Conservation (phyloP, 2,113 vertebrate genomes). For the Nesoenas mayeri region DNA sequence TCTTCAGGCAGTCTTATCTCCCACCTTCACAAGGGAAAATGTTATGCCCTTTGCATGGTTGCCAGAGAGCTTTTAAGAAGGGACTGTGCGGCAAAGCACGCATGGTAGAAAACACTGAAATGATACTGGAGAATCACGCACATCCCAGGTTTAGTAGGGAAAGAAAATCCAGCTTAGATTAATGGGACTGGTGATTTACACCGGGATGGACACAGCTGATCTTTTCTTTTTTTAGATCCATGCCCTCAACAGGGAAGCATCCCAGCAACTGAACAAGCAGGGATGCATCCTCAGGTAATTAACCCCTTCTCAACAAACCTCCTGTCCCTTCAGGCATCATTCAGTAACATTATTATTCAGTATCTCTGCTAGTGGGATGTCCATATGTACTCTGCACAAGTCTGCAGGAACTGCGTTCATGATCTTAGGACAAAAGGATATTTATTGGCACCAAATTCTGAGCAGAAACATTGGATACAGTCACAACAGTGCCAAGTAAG, state of each 20-base stretch:
- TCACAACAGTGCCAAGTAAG: not conserved
- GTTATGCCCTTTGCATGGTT: not conserved
- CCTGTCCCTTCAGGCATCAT: not conserved
- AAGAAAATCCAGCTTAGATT: not conserved
- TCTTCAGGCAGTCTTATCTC: not conserved
- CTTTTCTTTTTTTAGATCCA: not conserved
- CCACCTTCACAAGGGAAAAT: not conserved
- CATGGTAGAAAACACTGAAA: not conserved
- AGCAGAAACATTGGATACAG: not conserved
- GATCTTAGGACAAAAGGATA: not conserved
- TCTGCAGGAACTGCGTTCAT: not conserved
- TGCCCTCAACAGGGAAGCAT: not conserved
- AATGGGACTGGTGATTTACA: not conserved
- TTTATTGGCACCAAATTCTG: not conserved
- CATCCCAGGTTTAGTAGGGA: not conserved
- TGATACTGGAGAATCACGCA: not conserved
- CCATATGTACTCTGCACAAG: fast-evolving
- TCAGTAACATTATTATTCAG: not conserved
- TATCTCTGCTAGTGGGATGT: not conserved
- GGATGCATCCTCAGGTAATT: not conserved
- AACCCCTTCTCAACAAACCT: not conserved
- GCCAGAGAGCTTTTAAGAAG: not conserved
- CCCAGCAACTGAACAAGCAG: not conserved
- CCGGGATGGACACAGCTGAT: not conserved
- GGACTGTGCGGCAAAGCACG: not conserved